Evolutionary conservation across 2,113 vertebrate species (phyloP).

Genomic region (Saguinus midas): DNA sequence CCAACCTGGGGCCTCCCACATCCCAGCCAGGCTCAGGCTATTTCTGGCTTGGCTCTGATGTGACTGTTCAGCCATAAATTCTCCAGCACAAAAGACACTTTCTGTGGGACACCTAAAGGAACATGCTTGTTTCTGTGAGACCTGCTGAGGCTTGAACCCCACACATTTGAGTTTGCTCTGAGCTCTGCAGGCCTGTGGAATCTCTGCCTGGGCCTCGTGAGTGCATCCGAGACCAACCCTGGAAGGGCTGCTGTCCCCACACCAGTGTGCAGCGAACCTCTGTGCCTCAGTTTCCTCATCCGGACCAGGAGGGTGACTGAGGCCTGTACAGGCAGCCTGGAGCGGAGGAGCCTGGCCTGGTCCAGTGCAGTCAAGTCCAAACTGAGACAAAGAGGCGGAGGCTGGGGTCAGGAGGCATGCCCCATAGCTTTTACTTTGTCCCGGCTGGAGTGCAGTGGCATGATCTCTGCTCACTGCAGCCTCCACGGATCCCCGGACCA

Average conservation of each 20-base stretch:
- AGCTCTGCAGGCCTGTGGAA: no score
- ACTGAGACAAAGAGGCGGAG: no score
- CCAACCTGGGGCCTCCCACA: neutral
- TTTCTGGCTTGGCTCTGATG: neutral
- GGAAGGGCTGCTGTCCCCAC: no score
- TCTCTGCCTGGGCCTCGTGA: no score
- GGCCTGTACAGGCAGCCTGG: neutral
- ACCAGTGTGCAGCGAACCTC: no score
- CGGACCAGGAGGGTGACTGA: fast-evolving
- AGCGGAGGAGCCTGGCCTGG: neutral
- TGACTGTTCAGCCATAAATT: no score
- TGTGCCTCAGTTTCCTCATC: neutral
- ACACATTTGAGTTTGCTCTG: no score
- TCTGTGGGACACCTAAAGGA: neutral
- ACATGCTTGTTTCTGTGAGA: fast-evolving
- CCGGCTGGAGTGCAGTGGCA: no score
- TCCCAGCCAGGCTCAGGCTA: neutral
- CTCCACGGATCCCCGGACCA: no score
- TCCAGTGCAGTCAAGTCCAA: neutral
- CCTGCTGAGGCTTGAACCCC: neutral
- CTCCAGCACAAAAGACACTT: neutral
- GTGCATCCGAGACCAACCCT: neutral
- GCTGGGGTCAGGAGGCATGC: neutral
- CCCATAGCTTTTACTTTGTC: no score
- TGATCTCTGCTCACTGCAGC: no score